Evolutionary conservation across 2,113 vertebrate genomes (phyloP).

Genomic region (Oreochromis aureus): DNA sequence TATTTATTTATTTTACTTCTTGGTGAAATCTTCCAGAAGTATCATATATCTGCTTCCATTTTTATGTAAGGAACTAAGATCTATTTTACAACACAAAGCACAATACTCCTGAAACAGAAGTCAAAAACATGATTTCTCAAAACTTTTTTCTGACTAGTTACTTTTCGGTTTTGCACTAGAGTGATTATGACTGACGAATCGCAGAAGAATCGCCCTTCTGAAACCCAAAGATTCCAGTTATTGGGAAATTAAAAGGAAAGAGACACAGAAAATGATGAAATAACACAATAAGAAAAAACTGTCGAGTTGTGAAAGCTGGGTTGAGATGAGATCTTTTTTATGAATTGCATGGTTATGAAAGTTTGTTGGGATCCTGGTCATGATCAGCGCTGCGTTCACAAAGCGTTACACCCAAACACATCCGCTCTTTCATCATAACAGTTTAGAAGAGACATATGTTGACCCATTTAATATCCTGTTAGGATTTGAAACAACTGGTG

Average conservation of each 20-base stretch:
- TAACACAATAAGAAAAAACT: neutral
- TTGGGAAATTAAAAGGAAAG: neutral
- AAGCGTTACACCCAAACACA: neutral
- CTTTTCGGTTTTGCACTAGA: neutral
- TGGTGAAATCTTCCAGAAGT: neutral
- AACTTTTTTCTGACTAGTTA: neutral
- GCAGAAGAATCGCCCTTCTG: neutral
- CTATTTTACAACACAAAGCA: neutral
- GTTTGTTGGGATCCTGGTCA: neutral
- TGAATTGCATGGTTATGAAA: neutral
- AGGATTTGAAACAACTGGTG: neutral
- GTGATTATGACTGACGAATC: neutral
- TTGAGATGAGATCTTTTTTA: neutral
- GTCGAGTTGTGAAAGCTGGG: neutral
- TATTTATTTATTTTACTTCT: neutral
- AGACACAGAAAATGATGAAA: neutral
- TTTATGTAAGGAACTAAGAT: neutral
- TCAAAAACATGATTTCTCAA: neutral
- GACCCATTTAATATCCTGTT: neutral
- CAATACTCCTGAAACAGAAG: neutral
- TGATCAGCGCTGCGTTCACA: neutral
- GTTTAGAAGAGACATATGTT: neutral
- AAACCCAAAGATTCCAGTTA: neutral
- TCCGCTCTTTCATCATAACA: neutral
- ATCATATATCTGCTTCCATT: neutral